Evolutionary conservation across 2,888 invertebrate species (phyloP), one percentile per base, ranked within the genome.

Genomic region (Endotricha flammealis): DNA sequence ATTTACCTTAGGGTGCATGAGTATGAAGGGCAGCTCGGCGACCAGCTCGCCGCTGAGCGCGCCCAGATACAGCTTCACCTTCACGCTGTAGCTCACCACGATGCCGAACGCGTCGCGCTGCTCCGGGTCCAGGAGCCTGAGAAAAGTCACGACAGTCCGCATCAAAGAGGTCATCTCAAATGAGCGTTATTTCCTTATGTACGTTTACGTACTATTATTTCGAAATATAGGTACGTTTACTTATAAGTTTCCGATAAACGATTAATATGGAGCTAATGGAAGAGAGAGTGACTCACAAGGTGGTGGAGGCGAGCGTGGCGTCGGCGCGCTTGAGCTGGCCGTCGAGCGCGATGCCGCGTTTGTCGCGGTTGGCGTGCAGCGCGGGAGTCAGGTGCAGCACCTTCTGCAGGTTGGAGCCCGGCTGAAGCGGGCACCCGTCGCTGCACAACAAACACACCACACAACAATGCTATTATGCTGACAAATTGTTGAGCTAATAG

Each of bases 91-190:
- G 24, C 96, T 97, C 7, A 98, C 97, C 50, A 98, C 93, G 59
- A 98, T 97, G 41, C 98, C 98, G 68, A 98, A 96, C 32, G 95
- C 94, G 76, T 98, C 97, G 44, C 95, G 92, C 58, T 95, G 92
- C 58, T 96, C 95, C 7, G 95, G 92, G 46, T 87, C 87, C 65
- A 87, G 53, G 48, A 87, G 39, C 36, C 86, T 87, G 53, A 1
- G n/a, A n/a, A n/a, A n/a, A n/a, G n/a, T n/a, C n/a, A n/a, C n/a
- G n/a, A n/a, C n/a, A n/a, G n/a, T n/a, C n/a, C n/a, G n/a, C n/a
- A n/a, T n/a, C n/a, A n/a, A n/a, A n/a, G n/a, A n/a, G n/a, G n/a
- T n/a, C n/a, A n/a, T n/a, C n/a, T n/a, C n/a, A n/a, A n/a, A n/a
- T n/a, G n/a, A n/a, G n/a, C n/a, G n/a, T n/a, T n/a, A n/a, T n/a